These are phyloP conservation scores for Dione juno DNA, from an alignment of 2,888 invertebrate species.

Conservation along the genomic window DNA sequence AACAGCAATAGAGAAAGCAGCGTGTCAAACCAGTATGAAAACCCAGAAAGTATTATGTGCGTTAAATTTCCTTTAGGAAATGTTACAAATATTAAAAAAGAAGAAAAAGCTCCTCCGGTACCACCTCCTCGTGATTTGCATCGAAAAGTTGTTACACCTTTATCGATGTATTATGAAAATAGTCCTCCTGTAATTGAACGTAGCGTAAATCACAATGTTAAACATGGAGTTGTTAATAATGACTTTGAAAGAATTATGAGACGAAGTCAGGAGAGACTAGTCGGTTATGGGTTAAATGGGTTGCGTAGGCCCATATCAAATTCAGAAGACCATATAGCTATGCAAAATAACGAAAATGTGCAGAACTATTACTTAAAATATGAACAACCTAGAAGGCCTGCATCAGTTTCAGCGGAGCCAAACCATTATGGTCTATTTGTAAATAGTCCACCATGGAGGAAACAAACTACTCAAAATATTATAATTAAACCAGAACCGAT, in stretches of 20 bases:
- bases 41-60: constrained; percentile 73
- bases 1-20: constrained; percentile 71
- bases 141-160: constrained; percentile 81
- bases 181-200: constrained; percentile 65
- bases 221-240: constrained; percentile 75
- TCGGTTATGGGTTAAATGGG: constrained; percentile 75
- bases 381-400: constrained; percentile 76
- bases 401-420: constrained; percentile 80
- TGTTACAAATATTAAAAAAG: constrained; percentile 70
- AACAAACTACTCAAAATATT: constrained; percentile 60
- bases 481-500: constrained; percentile 72
- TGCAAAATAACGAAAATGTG: constrained; percentile 76
- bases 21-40: constrained; percentile 67
- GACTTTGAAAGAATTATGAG: constrained; percentile 79
- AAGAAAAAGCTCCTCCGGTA: constrained; percentile 86
- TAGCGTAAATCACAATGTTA: constrained; percentile 59
- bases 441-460: constrained; percentile 75
- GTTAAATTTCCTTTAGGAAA: constrained; percentile 82
- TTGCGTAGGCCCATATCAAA: constrained; percentile 77
- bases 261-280: constrained; percentile 74
- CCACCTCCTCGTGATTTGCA: constrained; percentile 91
- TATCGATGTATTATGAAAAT: constrained; percentile 80
- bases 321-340: constrained; percentile 80
- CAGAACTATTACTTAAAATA: constrained; percentile 62
- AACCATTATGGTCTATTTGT: constrained; percentile 74